Percentiles rank a stretch among this genome's conserved stretches.
These are phyloP conservation scores for Ridgeia piscesae DNA, from an alignment of 1,140 invertebrate species.

Conservation along the genomic window DNA sequence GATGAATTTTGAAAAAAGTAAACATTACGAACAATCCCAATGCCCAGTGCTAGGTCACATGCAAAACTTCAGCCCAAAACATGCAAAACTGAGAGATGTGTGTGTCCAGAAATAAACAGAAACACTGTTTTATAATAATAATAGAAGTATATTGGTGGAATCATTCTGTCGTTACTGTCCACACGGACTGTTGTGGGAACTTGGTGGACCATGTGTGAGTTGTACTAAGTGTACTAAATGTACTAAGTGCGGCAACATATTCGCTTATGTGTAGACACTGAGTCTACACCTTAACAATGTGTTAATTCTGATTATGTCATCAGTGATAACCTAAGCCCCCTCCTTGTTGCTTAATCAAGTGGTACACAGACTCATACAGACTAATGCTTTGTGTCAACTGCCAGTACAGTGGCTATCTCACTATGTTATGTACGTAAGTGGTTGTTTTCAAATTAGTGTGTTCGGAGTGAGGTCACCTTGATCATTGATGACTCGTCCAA, in stretches of 20 bases:
- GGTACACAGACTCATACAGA: neutral
- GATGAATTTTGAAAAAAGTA: too few species aligned
- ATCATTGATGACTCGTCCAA: too few species aligned
- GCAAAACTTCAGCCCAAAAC: too few species aligned
- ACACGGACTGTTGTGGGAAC: neutral
- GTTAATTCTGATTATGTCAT: neutral
- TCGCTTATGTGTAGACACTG: neutral
- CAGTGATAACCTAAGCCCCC: neutral
- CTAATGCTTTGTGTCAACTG: neutral
- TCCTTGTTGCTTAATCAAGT: neutral
- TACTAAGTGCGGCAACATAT: neutral
- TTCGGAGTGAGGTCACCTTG: too few species aligned
- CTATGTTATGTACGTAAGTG: too few species aligned
- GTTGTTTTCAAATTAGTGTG: too few species aligned
- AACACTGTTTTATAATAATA: neutral
- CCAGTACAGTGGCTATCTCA: neutral
- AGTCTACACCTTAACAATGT: neutral
- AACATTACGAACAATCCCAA: too few species aligned
- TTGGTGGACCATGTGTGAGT: neutral
- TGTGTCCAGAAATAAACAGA: too few species aligned
- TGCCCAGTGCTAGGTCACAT: too few species aligned
- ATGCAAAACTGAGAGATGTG: too few species aligned
- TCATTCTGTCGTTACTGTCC: neutral
- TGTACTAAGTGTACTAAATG: neutral
- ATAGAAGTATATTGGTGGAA: neutral